Conservation (phyloP, 2,113 vertebrate species). For the Zosterops borbonicus region DNA sequence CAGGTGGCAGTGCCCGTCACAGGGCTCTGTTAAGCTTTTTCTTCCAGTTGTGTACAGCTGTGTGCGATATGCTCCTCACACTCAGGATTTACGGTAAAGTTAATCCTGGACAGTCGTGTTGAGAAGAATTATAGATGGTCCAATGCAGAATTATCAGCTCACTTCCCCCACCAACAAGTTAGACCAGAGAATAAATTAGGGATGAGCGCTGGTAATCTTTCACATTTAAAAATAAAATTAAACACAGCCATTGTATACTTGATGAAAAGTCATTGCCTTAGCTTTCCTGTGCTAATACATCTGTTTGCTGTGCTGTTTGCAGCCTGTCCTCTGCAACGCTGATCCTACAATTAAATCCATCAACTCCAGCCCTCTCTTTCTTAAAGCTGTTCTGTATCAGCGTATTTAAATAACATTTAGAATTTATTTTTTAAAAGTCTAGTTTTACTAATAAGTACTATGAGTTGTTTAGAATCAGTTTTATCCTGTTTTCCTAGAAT, state of each 20-base stretch:
- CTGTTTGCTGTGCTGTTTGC: not conserved
- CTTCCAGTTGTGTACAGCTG: not conserved
- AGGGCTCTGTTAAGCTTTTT: not conserved
- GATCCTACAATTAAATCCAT: not conserved
- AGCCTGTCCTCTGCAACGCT: not conserved
- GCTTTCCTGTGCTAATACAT: not conserved
- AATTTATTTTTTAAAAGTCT: not conserved
- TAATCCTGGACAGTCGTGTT: not conserved
- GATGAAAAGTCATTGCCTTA: not conserved
- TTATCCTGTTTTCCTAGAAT: not conserved
- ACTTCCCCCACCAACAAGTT: not conserved
- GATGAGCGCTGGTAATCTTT: not conserved
- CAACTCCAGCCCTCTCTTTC: not conserved
- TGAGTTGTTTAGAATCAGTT: not conserved
- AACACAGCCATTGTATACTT: not conserved
- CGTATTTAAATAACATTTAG: not conserved
- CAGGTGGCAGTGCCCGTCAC: not conserved
- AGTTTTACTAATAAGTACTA: not conserved
- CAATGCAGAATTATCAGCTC: not conserved
- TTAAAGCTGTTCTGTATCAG: not conserved
- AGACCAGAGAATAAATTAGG: not conserved
- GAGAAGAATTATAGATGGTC: not conserved
- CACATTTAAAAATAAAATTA: not conserved
- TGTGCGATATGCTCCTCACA: fast-evolving
- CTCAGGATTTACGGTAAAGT: not conserved